Evolutionary conservation across 2,797 vertebrate species (phyloP).

Genomic region (Ceyx erithaca): DNA sequence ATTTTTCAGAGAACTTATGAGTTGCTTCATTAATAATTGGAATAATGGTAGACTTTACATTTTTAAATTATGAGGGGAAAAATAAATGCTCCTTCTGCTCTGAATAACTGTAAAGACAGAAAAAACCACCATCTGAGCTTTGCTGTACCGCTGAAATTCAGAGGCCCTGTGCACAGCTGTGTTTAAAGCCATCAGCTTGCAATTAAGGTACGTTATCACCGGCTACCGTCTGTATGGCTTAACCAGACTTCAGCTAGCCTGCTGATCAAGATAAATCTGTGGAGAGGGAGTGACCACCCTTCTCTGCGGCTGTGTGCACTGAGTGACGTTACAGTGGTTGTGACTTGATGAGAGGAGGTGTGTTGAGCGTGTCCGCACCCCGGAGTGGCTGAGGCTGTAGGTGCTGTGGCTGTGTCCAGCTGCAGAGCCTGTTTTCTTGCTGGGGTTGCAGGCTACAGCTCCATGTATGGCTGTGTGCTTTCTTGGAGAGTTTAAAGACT

Average conservation of each 20-base stretch:
- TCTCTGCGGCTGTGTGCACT: neutral
- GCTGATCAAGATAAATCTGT: neutral
- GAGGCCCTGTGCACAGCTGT: neutral
- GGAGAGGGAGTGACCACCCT: neutral
- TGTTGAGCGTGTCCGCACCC: rapidly evolving
- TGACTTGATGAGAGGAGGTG: neutral
- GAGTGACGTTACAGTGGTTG: too few relatives aligned
- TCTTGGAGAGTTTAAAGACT: neutral
- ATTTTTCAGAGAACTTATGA: neutral
- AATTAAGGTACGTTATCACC: neutral
- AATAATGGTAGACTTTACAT: neutral
- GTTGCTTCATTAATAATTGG: neutral
- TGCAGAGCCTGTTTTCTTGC: neutral
- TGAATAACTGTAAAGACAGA: neutral
- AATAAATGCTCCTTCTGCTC: neutral
- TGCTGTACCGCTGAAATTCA: neutral
- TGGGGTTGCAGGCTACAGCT: neutral
- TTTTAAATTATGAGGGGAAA: neutral
- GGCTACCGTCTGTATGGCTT: neutral
- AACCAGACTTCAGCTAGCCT: neutral
- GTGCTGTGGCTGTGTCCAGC: neutral
- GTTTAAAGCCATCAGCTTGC: neutral
- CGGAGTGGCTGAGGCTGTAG: neutral
- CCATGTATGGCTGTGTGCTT: neutral
- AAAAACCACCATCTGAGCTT: neutral